Percentiles rank a stretch among this genome's conserved stretches.
Conservation (phyloP, 2,888 invertebrate genomes). For the Epistrophella euchroma region DNA sequence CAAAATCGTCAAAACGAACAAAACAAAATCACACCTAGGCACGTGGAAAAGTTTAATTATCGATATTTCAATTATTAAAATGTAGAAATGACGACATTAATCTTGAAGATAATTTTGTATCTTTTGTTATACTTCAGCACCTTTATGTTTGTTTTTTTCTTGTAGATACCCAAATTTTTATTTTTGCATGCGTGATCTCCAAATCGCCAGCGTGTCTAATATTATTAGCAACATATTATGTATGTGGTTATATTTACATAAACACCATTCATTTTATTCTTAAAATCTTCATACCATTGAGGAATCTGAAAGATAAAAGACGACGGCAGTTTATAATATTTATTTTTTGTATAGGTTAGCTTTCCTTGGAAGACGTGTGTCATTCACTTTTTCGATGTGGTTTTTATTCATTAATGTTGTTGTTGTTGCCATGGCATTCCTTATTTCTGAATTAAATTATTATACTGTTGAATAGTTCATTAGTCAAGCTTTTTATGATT, state of each 20-base stretch:
- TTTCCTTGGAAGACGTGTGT: conserved; percentile 23
- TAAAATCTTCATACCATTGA: conserved; percentile 19
- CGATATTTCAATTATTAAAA: conserved; percentile 23
- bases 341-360: neutral
- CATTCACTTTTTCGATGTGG: neutral
- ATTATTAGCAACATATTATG: neutral
- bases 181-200: neutral
- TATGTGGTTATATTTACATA: conserved; percentile 12
- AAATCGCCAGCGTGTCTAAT: conserved; percentile 19
- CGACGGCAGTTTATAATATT: neutral
- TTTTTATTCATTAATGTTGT: neutral
- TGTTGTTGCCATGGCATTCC: conserved; percentile 16
- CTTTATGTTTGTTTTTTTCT: neutral
- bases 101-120: conserved; percentile 25
- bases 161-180: neutral
- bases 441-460: neutral
- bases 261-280: conserved; percentile 23
- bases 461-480: conserved; percentile 9
- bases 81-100: conserved; percentile 13
- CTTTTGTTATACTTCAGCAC: conserved; percentile 17
- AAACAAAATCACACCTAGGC: neutral
- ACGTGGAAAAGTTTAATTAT: conserved; percentile 29
- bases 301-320: conserved; percentile 1
- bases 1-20: neutral
- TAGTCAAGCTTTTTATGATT: neutral